Evolutionary conservation across 2,113 vertebrate genomes (phyloP), one percentile per base, ranked within the genome.

Genomic region (Indicator indicator): DNA sequence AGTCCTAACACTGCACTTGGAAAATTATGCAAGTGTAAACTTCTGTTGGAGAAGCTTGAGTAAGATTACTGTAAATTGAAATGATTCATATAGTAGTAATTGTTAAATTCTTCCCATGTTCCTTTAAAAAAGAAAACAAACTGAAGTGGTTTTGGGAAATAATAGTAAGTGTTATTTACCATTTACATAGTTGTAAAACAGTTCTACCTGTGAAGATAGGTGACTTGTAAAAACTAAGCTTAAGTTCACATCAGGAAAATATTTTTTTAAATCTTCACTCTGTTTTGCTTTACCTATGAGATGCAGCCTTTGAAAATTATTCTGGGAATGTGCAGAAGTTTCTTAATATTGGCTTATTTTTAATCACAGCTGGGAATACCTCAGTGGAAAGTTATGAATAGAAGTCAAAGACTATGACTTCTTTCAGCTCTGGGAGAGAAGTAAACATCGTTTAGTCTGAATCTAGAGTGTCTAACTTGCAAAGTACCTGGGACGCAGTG

Each of bases 271-370:
- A 52, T 80, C 72, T 94, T 54, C 56, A 74, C 72, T 90, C 16
- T 86, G 32, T 94, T 93, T 94, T 90, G 38, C n/a, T 86, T 83
- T 86, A 88, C 75, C 65, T 92, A 13, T 81, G 80, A 91, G 65
- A 77, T 88, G 65, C 46, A 90, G 79, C 72, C 74, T 94, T 76
- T 94, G 48, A 94, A 91, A 67, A 62, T 92, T 42, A 69, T 92
- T 92, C 82, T 86, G 48, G 56, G 71, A 94, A 74, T 94, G 94
- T 93, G 94, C 93, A 50, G 80, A 91, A 71, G 33, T 88, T 83
- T 88, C 60, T 71, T 93, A 91, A 83, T 88, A 81, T 48, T 93
- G 72, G 38, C 86, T 68, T 94, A 77, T 93, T 95, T 95, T 94
- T 92, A 95, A 77, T 90, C 88, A 90, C 88, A 93, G 76, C 88